Percentiles rank a stretch among this genome's conserved stretches.
phyloP scores from a whole-genome alignment of 2,888 invertebrate genomes.

The Hymenopus coronatus region DNA sequence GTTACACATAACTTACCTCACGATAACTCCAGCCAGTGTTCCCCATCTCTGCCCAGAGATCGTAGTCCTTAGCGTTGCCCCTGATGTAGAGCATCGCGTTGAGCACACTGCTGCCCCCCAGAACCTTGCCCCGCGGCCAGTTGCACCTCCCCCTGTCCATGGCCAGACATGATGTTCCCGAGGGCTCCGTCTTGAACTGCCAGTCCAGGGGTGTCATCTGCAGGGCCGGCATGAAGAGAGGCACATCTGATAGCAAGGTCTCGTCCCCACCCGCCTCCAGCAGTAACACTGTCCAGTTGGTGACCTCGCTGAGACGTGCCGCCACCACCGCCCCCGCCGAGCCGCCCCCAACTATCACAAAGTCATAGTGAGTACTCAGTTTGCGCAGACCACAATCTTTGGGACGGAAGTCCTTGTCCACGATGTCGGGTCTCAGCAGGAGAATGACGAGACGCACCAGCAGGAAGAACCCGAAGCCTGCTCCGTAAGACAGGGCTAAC shows the following conservation, averaged over 20 bases:
- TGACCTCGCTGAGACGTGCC: conserved; percentile 68
- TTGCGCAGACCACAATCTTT: conserved; percentile 46
- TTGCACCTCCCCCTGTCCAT: conserved; percentile 44
- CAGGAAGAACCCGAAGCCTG: conserved; percentile 63
- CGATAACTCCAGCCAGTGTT: conserved; percentile 75
- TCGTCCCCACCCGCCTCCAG: conserved; percentile 79
- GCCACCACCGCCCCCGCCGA: conserved; percentile 66
- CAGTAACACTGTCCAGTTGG: conserved; percentile 68
- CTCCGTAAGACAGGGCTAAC: conserved; percentile 62
- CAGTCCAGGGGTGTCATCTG: conserved; percentile 76
- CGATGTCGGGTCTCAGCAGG: conserved; percentile 66
- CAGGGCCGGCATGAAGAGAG: conserved; percentile 66
- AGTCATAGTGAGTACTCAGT: conserved; percentile 67
- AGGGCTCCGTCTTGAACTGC: conserved; percentile 76
- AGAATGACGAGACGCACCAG: conserved; percentile 63
- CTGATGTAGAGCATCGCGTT: conserved; percentile 89
- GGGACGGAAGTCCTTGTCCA: conserved; percentile 60
- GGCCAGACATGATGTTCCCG: conserved; percentile 61
- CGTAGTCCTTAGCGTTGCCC: conserved; percentile 81
- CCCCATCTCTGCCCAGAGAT: conserved; percentile 76
- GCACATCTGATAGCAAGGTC: conserved; percentile 68
- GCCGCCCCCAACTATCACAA: conserved; percentile 77
- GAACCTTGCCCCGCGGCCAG: conserved; percentile 73
- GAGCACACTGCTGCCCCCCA: conserved; percentile 76
- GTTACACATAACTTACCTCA: conserved; percentile 49